These are phyloP conservation scores for Stegastes partitus DNA, from an alignment of 2,113 vertebrate species.

Conservation along the genomic window DNA sequence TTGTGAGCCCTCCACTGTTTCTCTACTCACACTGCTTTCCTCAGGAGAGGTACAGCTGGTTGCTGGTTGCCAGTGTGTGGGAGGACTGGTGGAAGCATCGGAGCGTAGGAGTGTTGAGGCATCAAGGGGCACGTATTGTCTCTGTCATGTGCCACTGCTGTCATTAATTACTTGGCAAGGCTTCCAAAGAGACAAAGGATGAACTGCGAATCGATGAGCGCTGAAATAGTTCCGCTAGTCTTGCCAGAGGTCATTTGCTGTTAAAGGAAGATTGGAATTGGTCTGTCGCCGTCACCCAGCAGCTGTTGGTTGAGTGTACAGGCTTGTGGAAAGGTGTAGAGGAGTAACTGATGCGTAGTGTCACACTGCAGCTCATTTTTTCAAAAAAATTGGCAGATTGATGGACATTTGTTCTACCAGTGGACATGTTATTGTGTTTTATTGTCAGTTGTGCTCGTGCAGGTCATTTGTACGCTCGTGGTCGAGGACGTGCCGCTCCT, in stretches of 20 bases:
- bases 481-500: background rate
- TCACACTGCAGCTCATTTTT: background rate
- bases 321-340: background rate
- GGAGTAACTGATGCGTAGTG: background rate
- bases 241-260: conserved; percentile 26
- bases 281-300: background rate
- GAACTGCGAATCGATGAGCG: conserved; percentile 15
- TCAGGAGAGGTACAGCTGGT: conserved; percentile 39
- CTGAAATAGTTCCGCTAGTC: background rate
- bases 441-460: background rate
- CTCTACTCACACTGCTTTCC: conserved; percentile 7
- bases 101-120: conserved; percentile 41
- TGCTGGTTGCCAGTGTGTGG: conserved; percentile 32
- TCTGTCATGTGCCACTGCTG: conserved; percentile 42
- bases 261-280: conserved; percentile 11
- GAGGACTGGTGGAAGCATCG: conserved; percentile 39
- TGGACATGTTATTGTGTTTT: background rate
- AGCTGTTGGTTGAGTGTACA: background rate
- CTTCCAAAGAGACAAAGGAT: conserved; percentile 39
- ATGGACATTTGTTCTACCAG: background rate
- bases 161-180: conserved; percentile 44
- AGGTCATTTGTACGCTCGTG: background rate
- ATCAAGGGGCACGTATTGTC: conserved; percentile 46
- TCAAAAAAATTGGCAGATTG: background rate
- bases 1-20: conserved; percentile 18